Percentiles rank a stretch among this genome's conserved stretches.
Conservation (phyloP, 2,888 invertebrate species). For the Homarus gammarus region DNA sequence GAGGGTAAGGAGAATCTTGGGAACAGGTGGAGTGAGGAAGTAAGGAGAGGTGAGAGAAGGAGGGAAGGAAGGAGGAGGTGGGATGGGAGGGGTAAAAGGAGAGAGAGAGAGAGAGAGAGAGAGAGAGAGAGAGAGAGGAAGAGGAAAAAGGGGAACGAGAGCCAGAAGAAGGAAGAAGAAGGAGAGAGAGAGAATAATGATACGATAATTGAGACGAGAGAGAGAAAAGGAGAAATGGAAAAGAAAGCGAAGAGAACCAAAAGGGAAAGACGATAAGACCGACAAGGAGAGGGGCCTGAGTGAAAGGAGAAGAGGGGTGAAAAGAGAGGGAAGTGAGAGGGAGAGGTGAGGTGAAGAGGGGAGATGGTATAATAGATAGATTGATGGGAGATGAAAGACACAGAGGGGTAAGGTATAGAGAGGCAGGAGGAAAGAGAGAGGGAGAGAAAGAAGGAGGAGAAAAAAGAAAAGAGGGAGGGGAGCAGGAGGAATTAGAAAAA, state of each 20-base stretch:
- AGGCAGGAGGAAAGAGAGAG: background rate
- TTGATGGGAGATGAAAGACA: background rate
- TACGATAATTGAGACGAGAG: too few species aligned
- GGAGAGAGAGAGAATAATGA: too few species aligned
- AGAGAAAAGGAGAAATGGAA: background rate
- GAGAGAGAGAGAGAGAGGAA: background rate
- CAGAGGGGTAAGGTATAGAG: background rate
- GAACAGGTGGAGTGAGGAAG: background rate
- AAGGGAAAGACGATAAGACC: too few species aligned
- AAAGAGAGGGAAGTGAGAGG: background rate
- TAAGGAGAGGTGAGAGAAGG: background rate
- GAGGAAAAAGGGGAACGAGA: background rate
- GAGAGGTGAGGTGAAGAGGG: background rate
- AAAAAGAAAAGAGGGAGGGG: too few species aligned
- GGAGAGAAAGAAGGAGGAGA: background rate
- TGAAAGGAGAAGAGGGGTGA: background rate
- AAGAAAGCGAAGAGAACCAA: constrained; percentile 8
- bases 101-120: background rate
- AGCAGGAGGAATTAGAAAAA: background rate
- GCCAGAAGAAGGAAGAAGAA: background rate
- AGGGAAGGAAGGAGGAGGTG: background rate
- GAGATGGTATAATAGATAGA: background rate
- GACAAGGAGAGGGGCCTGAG: too few species aligned
- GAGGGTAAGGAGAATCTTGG: background rate
- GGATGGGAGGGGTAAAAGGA: background rate